Evolutionary conservation across 2,888 invertebrate genomes (phyloP).

Genomic region (Plagodis pulveraria): DNA sequence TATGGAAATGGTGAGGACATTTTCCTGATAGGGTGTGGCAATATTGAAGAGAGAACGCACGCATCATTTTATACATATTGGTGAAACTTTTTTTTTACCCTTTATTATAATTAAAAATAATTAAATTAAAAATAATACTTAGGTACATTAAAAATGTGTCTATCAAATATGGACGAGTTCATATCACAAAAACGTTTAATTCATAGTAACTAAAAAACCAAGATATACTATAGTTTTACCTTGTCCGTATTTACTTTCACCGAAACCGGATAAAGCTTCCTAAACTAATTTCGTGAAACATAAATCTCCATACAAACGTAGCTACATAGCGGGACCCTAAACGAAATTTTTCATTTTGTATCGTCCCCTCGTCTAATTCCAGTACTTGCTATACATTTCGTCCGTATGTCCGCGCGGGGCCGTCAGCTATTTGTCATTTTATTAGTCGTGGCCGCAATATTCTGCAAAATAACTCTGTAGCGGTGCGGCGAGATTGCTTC

Average conservation of each 20-base stretch:
- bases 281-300: constrained; percentile 29
- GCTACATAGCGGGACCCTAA: constrained; percentile 29
- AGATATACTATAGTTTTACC: constrained; percentile 4
- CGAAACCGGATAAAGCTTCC: constrained; percentile 19
- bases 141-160: no score
- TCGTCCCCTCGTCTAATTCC: constrained; percentile 36
- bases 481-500: constrained; percentile 74
- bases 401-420: constrained; percentile 56
- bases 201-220: no score
- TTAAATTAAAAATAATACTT: no score
- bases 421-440: constrained; percentile 80
- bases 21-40: no score
- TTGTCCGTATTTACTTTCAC: constrained; percentile 22
- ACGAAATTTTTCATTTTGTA: constrained; percentile 36
- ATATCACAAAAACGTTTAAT: no score
- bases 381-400: constrained; percentile 48
- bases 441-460: constrained; percentile 79
- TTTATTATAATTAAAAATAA: no score
- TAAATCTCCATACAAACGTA: constrained; percentile 28
- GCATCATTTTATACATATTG: no score
- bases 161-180: no score
- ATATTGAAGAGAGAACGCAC: no score
- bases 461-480: constrained; percentile 76
- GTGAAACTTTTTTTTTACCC: no score
- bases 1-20: no score